A percentile compares a stretch with the other conserved stretches of the same genome.
These are phyloP conservation scores for Hippolais icterina DNA, from an alignment of 2,113 vertebrate genomes.

Conservation along the genomic window DNA sequence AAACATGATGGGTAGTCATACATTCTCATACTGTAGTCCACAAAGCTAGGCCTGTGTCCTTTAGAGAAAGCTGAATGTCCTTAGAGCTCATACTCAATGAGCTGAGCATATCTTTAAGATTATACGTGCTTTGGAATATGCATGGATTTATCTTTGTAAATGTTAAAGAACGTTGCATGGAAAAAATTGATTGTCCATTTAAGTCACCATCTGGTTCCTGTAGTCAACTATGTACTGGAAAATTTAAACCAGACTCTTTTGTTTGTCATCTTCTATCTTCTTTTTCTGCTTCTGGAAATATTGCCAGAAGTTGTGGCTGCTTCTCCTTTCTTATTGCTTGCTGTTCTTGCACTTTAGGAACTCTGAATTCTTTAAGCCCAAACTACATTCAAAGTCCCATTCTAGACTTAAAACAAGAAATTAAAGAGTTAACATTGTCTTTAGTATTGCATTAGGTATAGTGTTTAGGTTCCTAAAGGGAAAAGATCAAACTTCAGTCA, in stretches of 20 bases:
- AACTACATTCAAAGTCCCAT: neutral
- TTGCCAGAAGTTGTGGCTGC: neutral
- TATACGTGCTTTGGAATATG: neutral
- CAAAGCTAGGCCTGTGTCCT: neutral
- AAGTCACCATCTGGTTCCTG: neutral
- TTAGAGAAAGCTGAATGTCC: neutral
- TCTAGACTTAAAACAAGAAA: neutral
- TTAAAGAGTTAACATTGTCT: neutral
- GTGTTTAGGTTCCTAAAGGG: neutral
- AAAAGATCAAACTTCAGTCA: neutral
- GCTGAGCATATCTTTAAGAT: neutral
- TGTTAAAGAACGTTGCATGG: neutral
- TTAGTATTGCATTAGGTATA: neutral
- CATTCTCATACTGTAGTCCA: neutral
- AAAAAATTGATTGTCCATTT: neutral
- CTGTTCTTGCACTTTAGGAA: neutral
- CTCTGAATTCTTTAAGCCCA: neutral
- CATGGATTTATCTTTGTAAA: neutral
- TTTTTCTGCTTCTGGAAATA: neutral
- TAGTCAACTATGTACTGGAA: neutral
- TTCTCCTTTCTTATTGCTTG: neutral
- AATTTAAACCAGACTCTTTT: constrained; percentile 1
- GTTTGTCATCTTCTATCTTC: neutral
- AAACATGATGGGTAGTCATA: neutral
- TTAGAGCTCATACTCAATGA: neutral